A percentile compares a stretch with the other conserved stretches of the same genome.
Evolutionary conservation across 2,888 invertebrate genomes (phyloP).

Genomic region (Lacanobia oleracea): DNA sequence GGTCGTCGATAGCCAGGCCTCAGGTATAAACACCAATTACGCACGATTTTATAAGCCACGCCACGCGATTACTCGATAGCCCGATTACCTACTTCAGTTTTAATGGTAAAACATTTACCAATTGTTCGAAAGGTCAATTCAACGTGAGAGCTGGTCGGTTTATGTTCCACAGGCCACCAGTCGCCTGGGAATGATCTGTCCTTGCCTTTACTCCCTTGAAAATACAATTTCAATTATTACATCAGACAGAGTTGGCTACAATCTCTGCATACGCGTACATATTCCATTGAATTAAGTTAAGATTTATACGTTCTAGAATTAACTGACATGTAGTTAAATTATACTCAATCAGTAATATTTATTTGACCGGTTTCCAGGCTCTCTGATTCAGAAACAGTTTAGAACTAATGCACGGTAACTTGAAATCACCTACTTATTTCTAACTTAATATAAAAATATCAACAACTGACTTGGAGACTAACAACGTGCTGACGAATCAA

Average conservation of each 20-base stretch:
- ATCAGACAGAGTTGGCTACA: constrained; percentile 22
- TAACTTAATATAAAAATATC: background rate
- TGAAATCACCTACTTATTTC: background rate
- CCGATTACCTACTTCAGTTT: constrained; percentile 63
- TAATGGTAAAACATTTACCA: constrained; percentile 61
- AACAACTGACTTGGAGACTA: background rate
- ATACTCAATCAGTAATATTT: constrained; percentile 6
- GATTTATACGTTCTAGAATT: constrained; percentile 32
- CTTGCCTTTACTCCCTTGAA: constrained; percentile 49
- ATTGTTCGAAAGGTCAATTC: constrained; percentile 64
- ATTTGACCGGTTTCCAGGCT: constrained; percentile 25
- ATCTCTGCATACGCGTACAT: constrained; percentile 23
- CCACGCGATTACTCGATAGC: constrained; percentile 61
- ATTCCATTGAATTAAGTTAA: constrained; percentile 24
- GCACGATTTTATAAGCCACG: constrained; percentile 62
- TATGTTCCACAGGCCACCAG: constrained; percentile 31
- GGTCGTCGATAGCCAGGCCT: constrained; percentile 59
- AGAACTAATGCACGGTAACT: background rate
- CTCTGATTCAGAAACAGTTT: constrained; percentile 5
- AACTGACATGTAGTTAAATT: constrained; percentile 26
- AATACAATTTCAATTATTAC: constrained; percentile 49
- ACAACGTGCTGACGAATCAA: constrained; percentile 31
- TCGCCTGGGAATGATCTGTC: constrained; percentile 52
- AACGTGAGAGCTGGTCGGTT: constrained; percentile 56
- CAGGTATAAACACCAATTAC: constrained; percentile 68